Base-by-base conservation (phyloP, 2,113 vertebrate genomes). In the Talpa occidentalis region DNA sequence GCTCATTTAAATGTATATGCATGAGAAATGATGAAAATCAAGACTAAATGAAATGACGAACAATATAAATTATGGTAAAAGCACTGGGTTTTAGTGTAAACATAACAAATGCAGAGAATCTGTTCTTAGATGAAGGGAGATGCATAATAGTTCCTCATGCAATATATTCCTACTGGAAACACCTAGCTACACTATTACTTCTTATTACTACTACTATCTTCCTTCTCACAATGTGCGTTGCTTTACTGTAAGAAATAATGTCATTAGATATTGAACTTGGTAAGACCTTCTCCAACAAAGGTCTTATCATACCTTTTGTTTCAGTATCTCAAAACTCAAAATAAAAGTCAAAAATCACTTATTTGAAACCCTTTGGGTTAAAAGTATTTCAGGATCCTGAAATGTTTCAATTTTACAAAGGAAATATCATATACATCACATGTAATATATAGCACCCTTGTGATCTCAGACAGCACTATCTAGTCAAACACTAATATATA, bases 311-410 rank as follows among this genome's bases (percentile, higher is more conserved):
- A 69, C 3, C 26, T 90, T 69, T 12, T 72, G n/a, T 76, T 88
- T 62, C 70, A 19, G 32, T n/a, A 85, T 62, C 14, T 85, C 52
- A 89, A 76, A 79, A 94, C 60, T 87, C 44, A 90, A 90, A 90
- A 83, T 85, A 30, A 37, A 83, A 5, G 28, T 74, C 77, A 83
- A 69, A 17, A 88, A 77, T 76, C 52, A 73, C 59, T 66, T n/a
- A 19, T 56, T n/a, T 62, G 30, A 94, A 95, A 97, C 11, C 14
- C 30, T 76, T 85, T 12, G 5, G 37, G 32, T 44, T 52, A 93
- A 93, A 85, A 30, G 4, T 82, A 3, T 56, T 67, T 87, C 21
- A 64, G 32, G 40, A 73, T 69, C 93, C 32, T 74, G 17, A 90
- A 86, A 78, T 28, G 42, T 28, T 64, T 88, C 28, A 59, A 35